phyloP scores from a whole-genome alignment of 2,888 invertebrate genomes.

The Cheilosia vernalis region DNA sequence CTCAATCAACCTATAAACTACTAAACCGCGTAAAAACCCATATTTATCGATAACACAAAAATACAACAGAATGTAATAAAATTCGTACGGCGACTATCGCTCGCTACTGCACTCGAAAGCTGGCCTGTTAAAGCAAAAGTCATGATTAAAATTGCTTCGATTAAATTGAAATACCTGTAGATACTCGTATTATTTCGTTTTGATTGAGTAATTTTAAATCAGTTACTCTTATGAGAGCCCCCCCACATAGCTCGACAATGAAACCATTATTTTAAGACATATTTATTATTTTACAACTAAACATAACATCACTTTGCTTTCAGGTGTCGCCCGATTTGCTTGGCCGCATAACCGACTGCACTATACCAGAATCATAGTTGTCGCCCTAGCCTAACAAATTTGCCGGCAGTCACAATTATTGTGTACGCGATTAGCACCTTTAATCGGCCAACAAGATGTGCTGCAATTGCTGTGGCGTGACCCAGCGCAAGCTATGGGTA shows the following conservation, averaged over 20 bases:
- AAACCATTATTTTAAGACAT: neutral
- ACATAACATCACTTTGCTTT: neutral
- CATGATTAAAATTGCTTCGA: too few relatives aligned
- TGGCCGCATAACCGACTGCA: conserved; percentile 1
- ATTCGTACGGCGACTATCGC: too few relatives aligned
- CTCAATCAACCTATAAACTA: too few relatives aligned
- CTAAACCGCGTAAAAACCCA: too few relatives aligned
- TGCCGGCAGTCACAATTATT: conserved; percentile 30
- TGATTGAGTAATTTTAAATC: too few relatives aligned
- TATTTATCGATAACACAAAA: too few relatives aligned
- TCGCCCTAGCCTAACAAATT: neutral
- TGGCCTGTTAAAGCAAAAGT: too few relatives aligned
- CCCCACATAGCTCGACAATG: neutral
- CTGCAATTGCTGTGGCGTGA: conserved; percentile 81
- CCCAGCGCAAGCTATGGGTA: conserved; percentile 82
- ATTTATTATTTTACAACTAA: neutral
- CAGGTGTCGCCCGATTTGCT: conserved; percentile 24
- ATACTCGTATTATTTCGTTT: too few relatives aligned
- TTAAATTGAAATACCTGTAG: too few relatives aligned
- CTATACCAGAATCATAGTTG: neutral
- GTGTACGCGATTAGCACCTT: conserved; percentile 22
- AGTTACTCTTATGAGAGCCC: too few relatives aligned
- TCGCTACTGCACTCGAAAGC: too few relatives aligned
- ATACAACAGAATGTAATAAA: too few relatives aligned
- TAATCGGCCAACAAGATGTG: conserved; percentile 78